Percentiles rank a stretch among this genome's conserved stretches.
Evolutionary conservation across 2,797 vertebrate species (phyloP).

Genomic region (Spea hammondii): DNA sequence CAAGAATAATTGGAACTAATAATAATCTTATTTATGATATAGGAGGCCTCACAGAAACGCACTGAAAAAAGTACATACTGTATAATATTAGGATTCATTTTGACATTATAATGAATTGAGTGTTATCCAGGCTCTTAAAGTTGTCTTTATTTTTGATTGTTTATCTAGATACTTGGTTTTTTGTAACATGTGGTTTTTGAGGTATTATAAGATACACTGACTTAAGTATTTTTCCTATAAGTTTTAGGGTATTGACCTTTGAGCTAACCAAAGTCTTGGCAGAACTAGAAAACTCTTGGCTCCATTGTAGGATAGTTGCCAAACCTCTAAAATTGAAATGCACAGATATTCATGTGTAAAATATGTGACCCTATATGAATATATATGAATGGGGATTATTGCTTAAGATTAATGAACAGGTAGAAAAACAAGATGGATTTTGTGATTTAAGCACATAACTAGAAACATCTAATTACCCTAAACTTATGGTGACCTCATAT

Average conservation of each 20-base stretch:
- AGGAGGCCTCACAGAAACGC: neutral
- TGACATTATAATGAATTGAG: slow-evolving; percentile 45
- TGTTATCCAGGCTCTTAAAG: slow-evolving; percentile 35
- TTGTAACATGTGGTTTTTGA: slow-evolving; percentile 23
- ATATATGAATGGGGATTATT: slow-evolving; percentile 40
- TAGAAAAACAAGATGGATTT: slow-evolving; percentile 15
- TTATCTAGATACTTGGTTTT: slow-evolving; percentile 20
- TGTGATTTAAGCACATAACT: slow-evolving; percentile 17
- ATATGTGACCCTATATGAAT: slow-evolving; percentile 27
- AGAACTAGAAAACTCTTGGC: slow-evolving; percentile 36
- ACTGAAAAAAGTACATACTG: slow-evolving; percentile 4
- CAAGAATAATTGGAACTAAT: neutral
- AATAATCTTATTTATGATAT: neutral
- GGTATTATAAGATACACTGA: slow-evolving; percentile 27
- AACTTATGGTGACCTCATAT: slow-evolving; percentile 3
- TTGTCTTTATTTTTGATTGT: slow-evolving; percentile 31
- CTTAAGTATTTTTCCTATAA: slow-evolving; percentile 40
- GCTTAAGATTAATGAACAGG: slow-evolving; percentile 28
- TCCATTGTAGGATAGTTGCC: slow-evolving; percentile 25
- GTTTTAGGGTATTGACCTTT: slow-evolving; percentile 17
- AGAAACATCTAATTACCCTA: neutral
- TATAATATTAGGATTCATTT: neutral
- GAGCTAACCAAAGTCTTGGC: slow-evolving; percentile 42
- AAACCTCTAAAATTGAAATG: slow-evolving; percentile 32
- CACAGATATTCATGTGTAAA: slow-evolving; percentile 41